Evolutionary conservation across 2,113 vertebrate genomes (phyloP).

Genomic region (Steatornis caripensis): DNA sequence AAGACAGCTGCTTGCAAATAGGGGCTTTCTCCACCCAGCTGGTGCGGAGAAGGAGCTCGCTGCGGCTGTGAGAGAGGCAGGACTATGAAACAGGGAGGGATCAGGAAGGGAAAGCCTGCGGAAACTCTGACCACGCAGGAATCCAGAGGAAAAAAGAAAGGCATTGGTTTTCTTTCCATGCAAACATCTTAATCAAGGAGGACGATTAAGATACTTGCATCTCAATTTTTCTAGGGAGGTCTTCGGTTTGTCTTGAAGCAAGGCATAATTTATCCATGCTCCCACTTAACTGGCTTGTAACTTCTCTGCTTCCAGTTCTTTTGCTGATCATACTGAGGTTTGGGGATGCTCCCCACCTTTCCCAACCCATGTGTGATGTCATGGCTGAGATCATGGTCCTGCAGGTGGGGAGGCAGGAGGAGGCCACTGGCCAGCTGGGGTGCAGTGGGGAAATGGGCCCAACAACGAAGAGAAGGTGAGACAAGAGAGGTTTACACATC

Average conservation of each 20-base stretch:
- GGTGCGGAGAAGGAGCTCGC: background rate
- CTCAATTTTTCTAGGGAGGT: slow-evolving; percentile 35
- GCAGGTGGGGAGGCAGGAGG: background rate
- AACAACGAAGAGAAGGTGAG: background rate
- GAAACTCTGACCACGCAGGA: background rate
- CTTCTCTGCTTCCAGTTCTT: background rate
- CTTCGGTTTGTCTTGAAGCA: slow-evolving; percentile 16
- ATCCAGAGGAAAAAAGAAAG: background rate
- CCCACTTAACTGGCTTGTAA: background rate
- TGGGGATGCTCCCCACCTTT: background rate
- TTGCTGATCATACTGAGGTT: background rate
- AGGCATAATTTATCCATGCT: background rate
- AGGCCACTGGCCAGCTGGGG: background rate
- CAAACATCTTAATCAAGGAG: slow-evolving; percentile 60
- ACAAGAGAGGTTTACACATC: background rate
- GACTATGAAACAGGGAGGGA: background rate
- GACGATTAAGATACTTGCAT: slow-evolving; percentile 28
- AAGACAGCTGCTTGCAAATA: slow-evolving; percentile 21
- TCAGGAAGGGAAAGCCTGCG: background rate
- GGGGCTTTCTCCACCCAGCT: background rate
- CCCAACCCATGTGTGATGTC: background rate
- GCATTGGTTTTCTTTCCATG: slow-evolving; percentile 5
- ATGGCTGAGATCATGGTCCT: background rate
- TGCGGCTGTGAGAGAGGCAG: background rate
- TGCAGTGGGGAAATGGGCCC: background rate